These are phyloP conservation scores for Andrena trimmerana DNA, from an alignment of 2,888 invertebrate genomes.

Conservation along the genomic window DNA sequence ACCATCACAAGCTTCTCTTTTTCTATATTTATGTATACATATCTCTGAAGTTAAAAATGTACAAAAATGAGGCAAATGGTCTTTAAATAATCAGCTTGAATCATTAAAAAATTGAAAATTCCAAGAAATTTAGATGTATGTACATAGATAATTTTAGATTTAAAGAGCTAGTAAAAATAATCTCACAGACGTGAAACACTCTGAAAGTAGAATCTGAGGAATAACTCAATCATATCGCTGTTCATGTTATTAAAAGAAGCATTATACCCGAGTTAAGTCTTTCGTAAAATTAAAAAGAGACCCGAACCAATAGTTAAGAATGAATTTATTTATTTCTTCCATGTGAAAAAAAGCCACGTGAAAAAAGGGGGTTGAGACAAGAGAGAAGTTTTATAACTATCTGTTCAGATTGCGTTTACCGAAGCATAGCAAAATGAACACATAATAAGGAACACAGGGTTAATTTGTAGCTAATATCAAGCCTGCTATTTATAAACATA, in stretches of 20 bases:
- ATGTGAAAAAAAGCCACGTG: not conserved
- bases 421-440: not conserved
- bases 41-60: not conserved
- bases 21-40: too few species aligned
- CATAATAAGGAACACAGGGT: slow-evolving; percentile 43
- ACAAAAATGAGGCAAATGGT: too few species aligned
- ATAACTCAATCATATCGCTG: not conserved
- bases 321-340: not conserved
- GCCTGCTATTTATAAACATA: slow-evolving; percentile 15
- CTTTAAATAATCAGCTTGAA: not conserved
- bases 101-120: not conserved
- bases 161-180: not conserved
- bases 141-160: too few species aligned
- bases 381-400: not conserved
- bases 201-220: slow-evolving; percentile 6
- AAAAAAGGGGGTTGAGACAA: not conserved
- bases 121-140: too few species aligned
- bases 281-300: slow-evolving; percentile 2
- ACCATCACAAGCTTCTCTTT: too few species aligned
- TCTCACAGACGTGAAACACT: not conserved
- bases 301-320: not conserved
- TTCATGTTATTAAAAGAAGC: not conserved
- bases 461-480: slow-evolving; percentile 32
- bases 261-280: not conserved
- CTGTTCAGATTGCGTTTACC: not conserved